Evolutionary conservation across 2,797 vertebrate genomes (phyloP), one percentile per base, ranked within the genome.

Genomic region (Taeniopygia guttata): DNA sequence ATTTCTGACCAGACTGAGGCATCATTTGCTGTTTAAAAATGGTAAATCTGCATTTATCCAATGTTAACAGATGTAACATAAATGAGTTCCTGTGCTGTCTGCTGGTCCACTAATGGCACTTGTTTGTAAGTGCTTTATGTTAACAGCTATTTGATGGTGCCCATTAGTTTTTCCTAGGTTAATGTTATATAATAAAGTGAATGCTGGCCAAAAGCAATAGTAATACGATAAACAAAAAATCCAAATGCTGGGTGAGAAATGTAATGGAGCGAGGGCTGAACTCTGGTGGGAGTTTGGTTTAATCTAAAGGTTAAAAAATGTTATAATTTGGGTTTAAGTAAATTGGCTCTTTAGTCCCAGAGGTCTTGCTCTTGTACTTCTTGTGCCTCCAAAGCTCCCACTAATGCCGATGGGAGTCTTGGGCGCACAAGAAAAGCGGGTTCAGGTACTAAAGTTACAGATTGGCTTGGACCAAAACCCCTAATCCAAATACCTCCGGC

Each of bases 361-460:
- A 90, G 93, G 96, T 93, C 89, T 95, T 96, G 70, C 91, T 93
- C 89, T 96, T 74, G 83, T 88, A 89, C 93, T 94, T 81, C 80
- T 96, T 77, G 91, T 84, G 85, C 94, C 67, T 96, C 96, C 95
- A 95, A 93, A 96, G 91, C 94, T 97, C 79, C 85, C 89, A 87
- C 92, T 96, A 96, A 96, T 95, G 95, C 96, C 85, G 73, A 90
- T 94, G 95, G 95, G 95, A 96, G 88, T 72, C 88, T 60, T 94
- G 95, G 95, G 91, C 69, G 64, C 91, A 82, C 88, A 91, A 96
- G 95, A 95, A 93, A 93, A 82, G 93, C 0, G 91, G 95, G 91
- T 96, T 97, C 95, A 94, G 95, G 95, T 96, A 94, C 95, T 97
- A 96, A 96, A 97, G 95, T 97, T 96, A 96, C 96, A 96, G 95